These are phyloP conservation scores for Nebria brevicollis DNA, from an alignment of 2,888 invertebrate species.

Conservation along the genomic window DNA sequence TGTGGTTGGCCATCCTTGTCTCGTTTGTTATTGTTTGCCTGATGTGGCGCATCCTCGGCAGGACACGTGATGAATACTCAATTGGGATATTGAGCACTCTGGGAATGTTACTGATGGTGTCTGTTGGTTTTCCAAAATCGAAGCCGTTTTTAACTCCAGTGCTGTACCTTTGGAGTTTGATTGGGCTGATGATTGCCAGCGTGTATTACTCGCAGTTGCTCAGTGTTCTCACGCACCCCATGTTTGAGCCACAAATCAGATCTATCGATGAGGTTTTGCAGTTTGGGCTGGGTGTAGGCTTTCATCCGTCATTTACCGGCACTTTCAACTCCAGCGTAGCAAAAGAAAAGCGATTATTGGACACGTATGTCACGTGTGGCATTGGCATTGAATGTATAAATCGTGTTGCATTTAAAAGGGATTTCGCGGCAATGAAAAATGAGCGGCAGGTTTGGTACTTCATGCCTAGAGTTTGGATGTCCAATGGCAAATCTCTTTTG, in stretches of 20 bases:
- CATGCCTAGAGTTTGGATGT: too few relatives aligned
- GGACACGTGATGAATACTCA: neutral
- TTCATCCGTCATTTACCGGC: neutral
- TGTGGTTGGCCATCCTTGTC: constrained; percentile 10
- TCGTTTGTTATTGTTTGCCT: neutral
- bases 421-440: too few relatives aligned
- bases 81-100: neutral
- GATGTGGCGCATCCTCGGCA: too few relatives aligned
- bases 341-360: neutral
- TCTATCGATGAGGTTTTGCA: constrained; percentile 32
- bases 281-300: constrained; percentile 37
- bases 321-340: neutral
- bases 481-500: too few relatives aligned
- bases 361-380: too few relatives aligned
- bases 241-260: constrained; percentile 37
- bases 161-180: constrained; percentile 3
- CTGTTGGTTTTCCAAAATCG: neutral
- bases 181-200: constrained; percentile 17
- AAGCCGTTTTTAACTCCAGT: too few relatives aligned
- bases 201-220: constrained; percentile 33
- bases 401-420: too few relatives aligned
- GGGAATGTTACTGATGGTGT: neutral
- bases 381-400: too few relatives aligned
- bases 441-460: too few relatives aligned
- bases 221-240: constrained; percentile 39